Evolutionary conservation across 2,797 vertebrate genomes (phyloP).

Genomic region (Typhlichthys subterraneus): DNA sequence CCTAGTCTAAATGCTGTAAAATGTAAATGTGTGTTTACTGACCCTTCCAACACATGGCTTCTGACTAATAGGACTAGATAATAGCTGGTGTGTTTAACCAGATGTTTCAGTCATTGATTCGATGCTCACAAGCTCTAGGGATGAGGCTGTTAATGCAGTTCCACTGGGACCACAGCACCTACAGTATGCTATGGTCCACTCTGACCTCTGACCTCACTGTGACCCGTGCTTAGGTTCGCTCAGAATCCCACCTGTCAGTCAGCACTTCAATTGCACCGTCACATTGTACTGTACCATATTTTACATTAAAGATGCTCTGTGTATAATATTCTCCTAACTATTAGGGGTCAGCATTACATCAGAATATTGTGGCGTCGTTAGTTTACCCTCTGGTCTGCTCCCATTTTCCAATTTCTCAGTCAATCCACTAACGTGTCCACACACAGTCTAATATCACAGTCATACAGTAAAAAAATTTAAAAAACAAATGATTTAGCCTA

Average conservation of each 20-base stretch:
- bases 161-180: slow-evolving; percentile 31
- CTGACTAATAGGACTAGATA: slow-evolving; percentile 20
- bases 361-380: no score
- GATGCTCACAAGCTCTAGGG: slow-evolving; percentile 31
- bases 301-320: neutral
- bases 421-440: no score
- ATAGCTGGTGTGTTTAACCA: slow-evolving; percentile 28
- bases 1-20: no score
- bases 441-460: no score
- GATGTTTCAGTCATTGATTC: slow-evolving; percentile 48
- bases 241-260: slow-evolving; percentile 11
- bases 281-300: slow-evolving; percentile 8
- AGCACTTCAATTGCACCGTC: slow-evolving; percentile 8
- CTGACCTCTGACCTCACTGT: slow-evolving; percentile 38
- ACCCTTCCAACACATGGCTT: slow-evolving; percentile 11
- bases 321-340: no score
- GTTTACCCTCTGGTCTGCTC: no score
- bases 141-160: slow-evolving; percentile 41
- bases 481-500: no score
- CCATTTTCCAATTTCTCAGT: no score
- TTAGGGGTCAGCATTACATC: no score
- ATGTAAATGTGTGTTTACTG: neutral
- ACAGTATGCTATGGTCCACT: slow-evolving; percentile 11
- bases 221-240: slow-evolving; percentile 32
- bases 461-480: no score